phyloP scores from a whole-genome alignment of 2,797 vertebrate genomes.

The Pelobates cultripes region DNA sequence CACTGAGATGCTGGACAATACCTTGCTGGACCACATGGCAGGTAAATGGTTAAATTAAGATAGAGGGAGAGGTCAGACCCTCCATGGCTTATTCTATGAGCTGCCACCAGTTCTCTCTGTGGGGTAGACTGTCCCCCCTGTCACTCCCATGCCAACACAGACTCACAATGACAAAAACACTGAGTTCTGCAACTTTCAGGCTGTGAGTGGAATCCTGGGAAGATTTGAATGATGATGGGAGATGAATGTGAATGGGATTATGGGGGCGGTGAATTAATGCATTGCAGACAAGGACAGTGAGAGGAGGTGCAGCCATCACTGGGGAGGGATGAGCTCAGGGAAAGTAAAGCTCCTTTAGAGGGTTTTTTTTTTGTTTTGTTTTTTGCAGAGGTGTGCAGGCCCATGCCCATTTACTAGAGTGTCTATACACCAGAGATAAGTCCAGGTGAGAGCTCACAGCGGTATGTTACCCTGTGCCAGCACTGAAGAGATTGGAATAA shows the following conservation, averaged over 20 bases:
- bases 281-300: slow-evolving; percentile 10
- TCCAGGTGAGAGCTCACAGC: slow-evolving; percentile 55
- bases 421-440: slow-evolving; percentile 22
- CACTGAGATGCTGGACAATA: no score
- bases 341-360: slow-evolving; percentile 22
- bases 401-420: slow-evolving; percentile 2
- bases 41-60: slow-evolving; percentile 49
- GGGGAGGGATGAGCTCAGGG: slow-evolving; percentile 13
- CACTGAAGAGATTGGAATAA: slow-evolving; percentile 36
- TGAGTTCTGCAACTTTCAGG: slow-evolving; percentile 12
- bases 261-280: slow-evolving; percentile 36
- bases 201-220: neutral
- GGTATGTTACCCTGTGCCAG: slow-evolving; percentile 14
- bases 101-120: slow-evolving; percentile 6
- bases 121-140: neutral
- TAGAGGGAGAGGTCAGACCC: neutral
- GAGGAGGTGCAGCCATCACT: slow-evolving; percentile 1
- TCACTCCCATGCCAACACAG: neutral
- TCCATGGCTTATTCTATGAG: neutral
- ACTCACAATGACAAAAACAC: neutral
- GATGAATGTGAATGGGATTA: slow-evolving; percentile 2
- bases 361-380: slow-evolving; percentile 4
- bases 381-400: slow-evolving; percentile 13
- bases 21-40: slow-evolving; percentile 28
- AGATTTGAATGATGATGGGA: slow-evolving; percentile 16